Conservation (phyloP, 2,113 vertebrate species). For the Benitochromis conjunctus region DNA sequence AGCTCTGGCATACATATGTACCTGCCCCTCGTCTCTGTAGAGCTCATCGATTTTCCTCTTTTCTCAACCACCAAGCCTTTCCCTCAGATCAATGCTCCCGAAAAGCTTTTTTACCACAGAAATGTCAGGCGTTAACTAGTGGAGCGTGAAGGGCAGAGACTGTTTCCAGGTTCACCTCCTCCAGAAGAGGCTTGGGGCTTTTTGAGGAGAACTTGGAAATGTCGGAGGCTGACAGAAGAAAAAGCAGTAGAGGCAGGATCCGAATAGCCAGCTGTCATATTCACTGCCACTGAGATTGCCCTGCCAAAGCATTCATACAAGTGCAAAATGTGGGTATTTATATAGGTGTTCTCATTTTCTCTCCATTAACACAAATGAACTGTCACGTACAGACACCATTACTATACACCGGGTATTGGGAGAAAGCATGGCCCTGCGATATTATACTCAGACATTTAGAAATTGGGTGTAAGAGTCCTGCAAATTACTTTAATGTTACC, state of each 20-base stretch:
- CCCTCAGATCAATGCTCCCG: conserved; percentile 35
- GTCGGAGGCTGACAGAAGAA: background rate
- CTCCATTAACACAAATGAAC: background rate
- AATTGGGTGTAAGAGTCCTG: background rate
- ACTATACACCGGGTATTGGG: background rate
- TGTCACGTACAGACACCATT: background rate
- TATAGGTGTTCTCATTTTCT: background rate
- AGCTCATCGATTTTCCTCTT: conserved; percentile 30
- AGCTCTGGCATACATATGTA: conserved; percentile 22
- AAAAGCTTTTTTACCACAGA: conserved; percentile 40
- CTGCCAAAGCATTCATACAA: background rate
- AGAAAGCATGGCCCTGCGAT: background rate
- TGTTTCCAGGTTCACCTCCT: background rate
- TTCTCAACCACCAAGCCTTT: conserved; percentile 9
- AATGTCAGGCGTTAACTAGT: conserved; percentile 36
- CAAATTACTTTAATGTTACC: background rate
- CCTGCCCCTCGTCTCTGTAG: background rate
- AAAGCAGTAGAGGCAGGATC: background rate
- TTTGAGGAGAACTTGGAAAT: background rate
- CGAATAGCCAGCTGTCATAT: background rate
- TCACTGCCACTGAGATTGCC: background rate
- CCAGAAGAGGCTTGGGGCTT: background rate
- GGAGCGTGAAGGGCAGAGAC: conserved; percentile 18
- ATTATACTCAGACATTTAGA: background rate
- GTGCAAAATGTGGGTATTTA: background rate